Evolutionary conservation across 2,113 vertebrate genomes (phyloP), one percentile per base, ranked within the genome.

Genomic region (Prietella phreatophila): DNA sequence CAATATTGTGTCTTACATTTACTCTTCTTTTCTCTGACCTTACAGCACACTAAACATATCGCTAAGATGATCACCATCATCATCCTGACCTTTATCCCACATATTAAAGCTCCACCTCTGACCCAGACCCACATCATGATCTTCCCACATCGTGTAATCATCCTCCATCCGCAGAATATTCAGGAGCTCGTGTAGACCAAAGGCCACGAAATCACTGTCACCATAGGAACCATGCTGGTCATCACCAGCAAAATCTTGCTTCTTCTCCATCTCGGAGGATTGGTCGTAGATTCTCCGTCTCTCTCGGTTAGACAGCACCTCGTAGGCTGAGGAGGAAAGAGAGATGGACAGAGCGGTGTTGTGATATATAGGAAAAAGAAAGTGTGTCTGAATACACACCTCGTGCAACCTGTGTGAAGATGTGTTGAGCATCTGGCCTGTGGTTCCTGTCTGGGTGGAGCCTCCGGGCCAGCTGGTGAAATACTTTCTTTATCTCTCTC

Each of bases 381-480:
- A 61, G 27, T 69, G 9, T 50, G 53, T 61, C 63, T n/a, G 19
- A 10, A 50, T 78, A 76, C 47, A 50, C 33, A 89, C 90, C 90
- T 47, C 87, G 86, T 60, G 84, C 85, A 85, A 91, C 53, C 15
- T 89, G 56, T 61, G 81, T 89, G 50, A 91, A 88, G 56, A 42
- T 11, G 33, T 84, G 55, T 25, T 89, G 86, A 58, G 90, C 88
- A 79, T 87, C 61, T 7, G 88, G 87, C 27, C 82, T 85, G 61
- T 33, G 86, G 86, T 87, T 89, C 53, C 56, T 86, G 78, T 91
- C 90, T 7, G 90, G 90, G 83, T 91, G 90, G 67, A 88, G 78
- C 67, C 36, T 89, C 39, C 80, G 75, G 17, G 90, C 88, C 75
- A 89, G 82, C 36, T 71, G 84, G 79, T 81, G 85, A 58, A 89